Evolutionary conservation across 2,888 invertebrate species (phyloP).

Genomic region (Himalopsyche tibetana): DNA sequence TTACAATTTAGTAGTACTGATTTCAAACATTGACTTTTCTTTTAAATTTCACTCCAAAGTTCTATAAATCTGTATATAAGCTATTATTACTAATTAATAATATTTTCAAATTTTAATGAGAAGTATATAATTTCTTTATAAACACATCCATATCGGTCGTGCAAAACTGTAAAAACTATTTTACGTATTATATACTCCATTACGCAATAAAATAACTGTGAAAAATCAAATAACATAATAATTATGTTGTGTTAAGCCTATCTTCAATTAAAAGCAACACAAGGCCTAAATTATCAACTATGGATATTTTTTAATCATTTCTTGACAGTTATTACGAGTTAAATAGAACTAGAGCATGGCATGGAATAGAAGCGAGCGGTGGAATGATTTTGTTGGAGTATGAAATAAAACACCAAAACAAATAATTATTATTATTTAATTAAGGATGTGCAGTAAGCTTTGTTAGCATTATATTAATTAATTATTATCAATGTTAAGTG

Average conservation of each 20-base stretch:
- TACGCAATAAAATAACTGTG: not conserved
- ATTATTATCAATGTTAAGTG: conserved; percentile 68
- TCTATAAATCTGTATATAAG: too few relatives aligned
- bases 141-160: too few relatives aligned
- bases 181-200: not conserved
- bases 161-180: too few relatives aligned
- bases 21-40: too few relatives aligned
- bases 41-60: too few relatives aligned
- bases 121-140: too few relatives aligned
- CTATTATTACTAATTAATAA: too few relatives aligned
- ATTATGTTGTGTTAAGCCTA: not conserved
- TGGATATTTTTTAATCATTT: not conserved
- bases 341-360: not conserved
- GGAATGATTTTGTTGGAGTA: conserved; percentile 68
- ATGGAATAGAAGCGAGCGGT: conserved; percentile 43
- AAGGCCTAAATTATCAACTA: conserved; percentile 8
- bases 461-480: conserved; percentile 66
- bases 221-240: not conserved
- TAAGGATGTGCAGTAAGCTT: conserved; percentile 65
- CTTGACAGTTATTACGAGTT: not conserved
- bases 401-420: conserved; percentile 71
- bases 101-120: too few relatives aligned
- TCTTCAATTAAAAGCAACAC: not conserved
- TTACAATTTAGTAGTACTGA: too few relatives aligned
- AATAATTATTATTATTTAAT: conserved; percentile 68